Percentiles rank a stretch among this genome's conserved stretches.
Evolutionary conservation across 2,888 invertebrate genomes (phyloP).

Genomic region (Amphipoea oculea): DNA sequence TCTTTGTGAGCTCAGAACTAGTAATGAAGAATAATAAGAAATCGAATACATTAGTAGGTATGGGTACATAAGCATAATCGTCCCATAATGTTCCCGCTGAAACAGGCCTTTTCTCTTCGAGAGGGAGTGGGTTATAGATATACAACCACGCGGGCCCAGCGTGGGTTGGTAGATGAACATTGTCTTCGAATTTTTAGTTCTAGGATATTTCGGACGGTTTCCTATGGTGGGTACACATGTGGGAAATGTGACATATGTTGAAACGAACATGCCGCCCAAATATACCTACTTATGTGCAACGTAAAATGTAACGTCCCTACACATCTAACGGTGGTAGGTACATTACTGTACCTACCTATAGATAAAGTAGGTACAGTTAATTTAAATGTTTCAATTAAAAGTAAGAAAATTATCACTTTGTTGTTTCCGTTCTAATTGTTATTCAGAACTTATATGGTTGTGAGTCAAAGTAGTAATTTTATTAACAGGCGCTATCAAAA

Average conservation of each 20-base stretch:
- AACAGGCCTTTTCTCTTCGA: not conserved
- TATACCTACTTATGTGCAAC: not conserved
- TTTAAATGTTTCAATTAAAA: slow-evolving; percentile 36
- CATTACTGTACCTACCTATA: not conserved
- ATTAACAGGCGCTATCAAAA: slow-evolving; percentile 15
- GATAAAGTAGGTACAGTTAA: slow-evolving; percentile 11
- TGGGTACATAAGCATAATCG: not conserved
- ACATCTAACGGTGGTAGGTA: no score
- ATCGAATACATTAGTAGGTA: not conserved
- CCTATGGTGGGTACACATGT: not conserved
- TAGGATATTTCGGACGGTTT: not conserved
- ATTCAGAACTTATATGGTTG: slow-evolving; percentile 1
- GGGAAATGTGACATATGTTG: not conserved
- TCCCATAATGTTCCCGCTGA: not conserved
- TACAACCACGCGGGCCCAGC: not conserved
- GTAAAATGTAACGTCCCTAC: not conserved
- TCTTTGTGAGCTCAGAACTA: slow-evolving; percentile 27
- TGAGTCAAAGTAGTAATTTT: slow-evolving; percentile 18
- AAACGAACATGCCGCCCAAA: not conserved
- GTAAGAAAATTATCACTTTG: slow-evolving; percentile 24
- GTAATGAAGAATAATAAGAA: slow-evolving; percentile 50
- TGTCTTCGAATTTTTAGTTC: not conserved
- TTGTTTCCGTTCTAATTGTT: slow-evolving; percentile 52
- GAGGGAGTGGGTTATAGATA: not conserved
- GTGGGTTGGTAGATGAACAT: not conserved